phyloP scores from a whole-genome alignment of 1,140 invertebrate genomes.

The Drosophila pseudoobscura region DNA sequence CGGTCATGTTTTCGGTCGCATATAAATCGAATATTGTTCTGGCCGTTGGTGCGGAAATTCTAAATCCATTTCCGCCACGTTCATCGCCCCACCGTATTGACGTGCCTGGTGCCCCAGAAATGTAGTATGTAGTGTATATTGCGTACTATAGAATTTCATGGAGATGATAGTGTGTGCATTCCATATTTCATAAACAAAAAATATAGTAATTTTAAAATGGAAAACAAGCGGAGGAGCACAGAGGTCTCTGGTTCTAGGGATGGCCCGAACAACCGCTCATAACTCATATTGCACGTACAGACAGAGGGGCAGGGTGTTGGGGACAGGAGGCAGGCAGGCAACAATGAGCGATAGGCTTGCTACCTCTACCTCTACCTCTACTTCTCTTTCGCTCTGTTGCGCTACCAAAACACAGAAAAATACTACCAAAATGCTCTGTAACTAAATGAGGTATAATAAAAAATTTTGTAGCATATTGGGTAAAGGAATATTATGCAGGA shows the following conservation, averaged over 20 bases:
- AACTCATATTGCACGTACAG: slow-evolving; percentile 45
- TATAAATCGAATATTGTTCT: slow-evolving; percentile 23
- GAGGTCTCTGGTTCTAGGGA: not conserved
- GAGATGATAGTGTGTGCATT: no score
- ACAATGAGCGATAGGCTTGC: slow-evolving; percentile 58
- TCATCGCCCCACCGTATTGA: slow-evolving; percentile 56
- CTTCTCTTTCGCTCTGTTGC: not conserved
- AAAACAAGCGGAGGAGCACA: slow-evolving; percentile 21
- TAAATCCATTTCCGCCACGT: slow-evolving; percentile 72
- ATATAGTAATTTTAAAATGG: slow-evolving; percentile 69
- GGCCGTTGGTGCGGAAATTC: slow-evolving; percentile 61
- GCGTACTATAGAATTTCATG: slow-evolving; percentile 9
- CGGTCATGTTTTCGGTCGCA: not conserved
- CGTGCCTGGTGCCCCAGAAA: slow-evolving; percentile 30
- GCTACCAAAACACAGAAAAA: slow-evolving; percentile 29
- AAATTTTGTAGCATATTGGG: no score
- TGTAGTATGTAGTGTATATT: slow-evolving; percentile 2
- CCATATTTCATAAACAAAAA: slow-evolving; percentile 43
- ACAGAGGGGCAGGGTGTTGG: not conserved
- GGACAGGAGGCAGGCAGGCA: slow-evolving; percentile 21
- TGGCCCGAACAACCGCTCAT: slow-evolving; percentile 56
- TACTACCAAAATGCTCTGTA: slow-evolving; percentile 8
- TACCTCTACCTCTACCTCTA: not conserved
- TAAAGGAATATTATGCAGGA: no score
- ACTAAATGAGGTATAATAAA: no score